These are phyloP conservation scores for Cladorhizidae sp. DNA, from an alignment of 37 sponge, comb jelly and placozoan species.

Conservation along the genomic window DNA sequence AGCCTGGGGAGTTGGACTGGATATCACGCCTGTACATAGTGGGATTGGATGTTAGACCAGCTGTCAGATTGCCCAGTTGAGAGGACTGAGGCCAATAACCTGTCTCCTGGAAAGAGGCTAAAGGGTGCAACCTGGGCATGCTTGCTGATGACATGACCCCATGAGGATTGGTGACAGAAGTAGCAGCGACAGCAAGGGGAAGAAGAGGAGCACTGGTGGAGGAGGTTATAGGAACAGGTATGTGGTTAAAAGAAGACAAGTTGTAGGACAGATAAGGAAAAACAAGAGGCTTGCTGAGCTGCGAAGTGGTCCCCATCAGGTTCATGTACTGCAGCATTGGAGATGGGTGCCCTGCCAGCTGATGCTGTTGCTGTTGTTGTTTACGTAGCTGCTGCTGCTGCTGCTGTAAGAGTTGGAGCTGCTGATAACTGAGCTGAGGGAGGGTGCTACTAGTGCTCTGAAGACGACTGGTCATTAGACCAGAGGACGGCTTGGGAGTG, in stretches of 20 bases:
- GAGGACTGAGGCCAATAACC: neutral
- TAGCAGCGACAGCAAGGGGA: no score
- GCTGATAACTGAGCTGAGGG: neutral
- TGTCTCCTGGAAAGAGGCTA: neutral
- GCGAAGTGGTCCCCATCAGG: neutral
- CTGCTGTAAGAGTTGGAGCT: constrained; percentile 1
- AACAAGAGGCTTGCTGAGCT: neutral
- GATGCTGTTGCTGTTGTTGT: constrained; percentile 11
- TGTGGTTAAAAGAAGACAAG: neutral
- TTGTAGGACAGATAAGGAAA: neutral
- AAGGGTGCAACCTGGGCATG: neutral
- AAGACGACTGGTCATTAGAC: neutral
- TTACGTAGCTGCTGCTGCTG: constrained; percentile 3
- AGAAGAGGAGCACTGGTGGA: neutral
- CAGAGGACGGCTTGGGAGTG: neutral
- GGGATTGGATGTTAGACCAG: neutral
- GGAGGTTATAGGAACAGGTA: neutral
- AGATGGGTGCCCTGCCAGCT: neutral
- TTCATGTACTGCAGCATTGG: constrained; percentile 42
- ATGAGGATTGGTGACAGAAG: no score
- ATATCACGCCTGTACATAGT: neutral
- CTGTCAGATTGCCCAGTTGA: neutral
- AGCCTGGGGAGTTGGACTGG: neutral
- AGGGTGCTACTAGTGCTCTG: neutral
- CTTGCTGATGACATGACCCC: no score